phyloP scores from a whole-genome alignment of 2,888 invertebrate genomes.

The Arge pagana region DNA sequence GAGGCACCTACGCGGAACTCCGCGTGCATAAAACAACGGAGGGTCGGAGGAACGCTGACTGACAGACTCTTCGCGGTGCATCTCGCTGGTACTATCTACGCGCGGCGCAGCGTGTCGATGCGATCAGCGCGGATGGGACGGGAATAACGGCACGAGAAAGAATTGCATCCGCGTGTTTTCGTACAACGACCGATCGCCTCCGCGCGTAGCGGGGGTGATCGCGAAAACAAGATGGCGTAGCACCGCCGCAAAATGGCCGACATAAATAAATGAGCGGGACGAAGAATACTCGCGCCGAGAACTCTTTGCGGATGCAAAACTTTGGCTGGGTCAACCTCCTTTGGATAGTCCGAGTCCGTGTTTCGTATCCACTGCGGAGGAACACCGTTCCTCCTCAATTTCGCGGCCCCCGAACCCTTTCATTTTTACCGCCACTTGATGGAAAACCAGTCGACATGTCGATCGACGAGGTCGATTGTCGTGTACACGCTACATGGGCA shows the following conservation, averaged over 20 bases:
- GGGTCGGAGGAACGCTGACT: slow-evolving; percentile 9
- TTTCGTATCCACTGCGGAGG: no score
- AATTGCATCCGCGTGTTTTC: slow-evolving; percentile 43
- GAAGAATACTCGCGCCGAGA: slow-evolving; percentile 21
- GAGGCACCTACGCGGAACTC: no score
- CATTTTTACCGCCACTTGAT: no score
- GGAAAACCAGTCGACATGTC: no score
- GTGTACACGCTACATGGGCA: no score
- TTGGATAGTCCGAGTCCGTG: no score
- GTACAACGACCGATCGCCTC: slow-evolving; percentile 30
- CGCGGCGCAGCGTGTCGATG: no score
- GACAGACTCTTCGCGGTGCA: neutral
- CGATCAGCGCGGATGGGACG: slow-evolving; percentile 6
- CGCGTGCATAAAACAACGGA: slow-evolving; percentile 21
- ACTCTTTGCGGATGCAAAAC: slow-evolving; percentile 16
- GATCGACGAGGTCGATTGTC: no score
- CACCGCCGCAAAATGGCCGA: slow-evolving; percentile 50
- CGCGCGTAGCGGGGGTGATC: slow-evolving; percentile 37
- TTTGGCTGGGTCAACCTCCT: no score
- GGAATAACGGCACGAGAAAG: slow-evolving; percentile 34
- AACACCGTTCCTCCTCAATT: no score
- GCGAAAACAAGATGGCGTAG: slow-evolving; percentile 54
- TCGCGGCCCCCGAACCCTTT: no score
- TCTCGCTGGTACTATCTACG: neutral
- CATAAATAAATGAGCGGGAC: slow-evolving; percentile 48